Conservation (phyloP, 2,797 vertebrate genomes). For the Leptodactylus fallax region DNA sequence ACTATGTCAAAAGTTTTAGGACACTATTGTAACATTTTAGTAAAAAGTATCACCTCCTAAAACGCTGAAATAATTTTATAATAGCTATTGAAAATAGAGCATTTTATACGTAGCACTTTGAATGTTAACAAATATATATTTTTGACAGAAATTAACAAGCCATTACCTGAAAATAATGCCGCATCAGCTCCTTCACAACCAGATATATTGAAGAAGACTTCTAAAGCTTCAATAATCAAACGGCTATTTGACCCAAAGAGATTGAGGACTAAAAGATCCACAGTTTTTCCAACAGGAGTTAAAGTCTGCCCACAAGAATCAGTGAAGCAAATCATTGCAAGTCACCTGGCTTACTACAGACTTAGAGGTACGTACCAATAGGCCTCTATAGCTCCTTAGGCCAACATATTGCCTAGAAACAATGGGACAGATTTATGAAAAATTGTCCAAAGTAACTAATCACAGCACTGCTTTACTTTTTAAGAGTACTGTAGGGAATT, state of each 20-base stretch:
- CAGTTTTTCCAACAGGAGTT: constrained; percentile 83
- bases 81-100: too few species aligned
- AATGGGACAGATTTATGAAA: too few species aligned
- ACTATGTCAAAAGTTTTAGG: neutral
- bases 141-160: constrained; percentile 32
- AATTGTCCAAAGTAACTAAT: too few species aligned
- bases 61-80: too few species aligned
- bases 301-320: constrained; percentile 90
- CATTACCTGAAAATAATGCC: neutral
- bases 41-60: too few species aligned
- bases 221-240: constrained; percentile 75
- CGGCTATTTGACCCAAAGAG: constrained; percentile 76
- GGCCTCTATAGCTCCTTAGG: too few species aligned
- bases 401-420: too few species aligned
- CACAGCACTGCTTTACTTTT: too few species aligned
- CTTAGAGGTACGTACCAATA: constrained; percentile 78
- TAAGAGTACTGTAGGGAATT: too few species aligned
- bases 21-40: neutral
- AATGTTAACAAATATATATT: neutral
- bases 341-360: constrained; percentile 88
- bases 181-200: constrained; percentile 50
- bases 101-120: too few species aligned
- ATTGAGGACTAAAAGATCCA: constrained; percentile 83
- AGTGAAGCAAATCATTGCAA: constrained; percentile 83
- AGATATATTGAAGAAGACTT: constrained; percentile 73